These are phyloP conservation scores for Magallana ariakensis DNA, from an alignment of 1,140 invertebrate species.

Conservation along the genomic window DNA sequence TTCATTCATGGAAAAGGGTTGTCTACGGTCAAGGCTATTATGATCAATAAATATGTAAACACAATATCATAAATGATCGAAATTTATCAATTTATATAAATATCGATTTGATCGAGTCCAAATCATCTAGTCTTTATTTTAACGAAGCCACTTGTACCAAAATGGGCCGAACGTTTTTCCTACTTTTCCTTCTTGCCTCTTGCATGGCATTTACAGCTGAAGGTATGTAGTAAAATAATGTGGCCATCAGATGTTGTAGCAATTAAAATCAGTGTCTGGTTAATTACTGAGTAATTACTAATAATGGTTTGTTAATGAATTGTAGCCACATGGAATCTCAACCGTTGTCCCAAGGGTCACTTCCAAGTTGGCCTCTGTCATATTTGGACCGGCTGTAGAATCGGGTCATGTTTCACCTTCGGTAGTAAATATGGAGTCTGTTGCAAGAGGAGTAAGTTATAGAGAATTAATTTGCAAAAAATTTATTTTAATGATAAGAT, in stretches of 20 bases:
- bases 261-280: too few species aligned
- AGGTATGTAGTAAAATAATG: not conserved
- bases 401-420: not conserved
- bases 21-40: not conserved
- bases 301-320: not conserved
- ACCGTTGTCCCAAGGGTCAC: not conserved
- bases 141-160: not conserved
- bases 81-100: conserved; percentile 2
- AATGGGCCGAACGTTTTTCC: not conserved
- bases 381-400: not conserved
- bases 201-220: conserved; percentile 23
- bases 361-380: not conserved
- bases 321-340: not conserved
- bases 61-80: not conserved
- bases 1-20: not conserved
- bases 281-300: too few species aligned
- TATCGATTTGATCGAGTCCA: not conserved
- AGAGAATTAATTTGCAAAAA: too few species aligned
- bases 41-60: not conserved
- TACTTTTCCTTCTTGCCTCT: not conserved
- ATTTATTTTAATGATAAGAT: too few species aligned
- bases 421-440: not conserved
- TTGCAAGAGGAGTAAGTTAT: not conserved
- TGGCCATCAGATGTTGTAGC: too few species aligned
- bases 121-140: not conserved